Evolutionary conservation across 2,888 invertebrate genomes (phyloP).

Genomic region (Glyphotaelius pellucidus): DNA sequence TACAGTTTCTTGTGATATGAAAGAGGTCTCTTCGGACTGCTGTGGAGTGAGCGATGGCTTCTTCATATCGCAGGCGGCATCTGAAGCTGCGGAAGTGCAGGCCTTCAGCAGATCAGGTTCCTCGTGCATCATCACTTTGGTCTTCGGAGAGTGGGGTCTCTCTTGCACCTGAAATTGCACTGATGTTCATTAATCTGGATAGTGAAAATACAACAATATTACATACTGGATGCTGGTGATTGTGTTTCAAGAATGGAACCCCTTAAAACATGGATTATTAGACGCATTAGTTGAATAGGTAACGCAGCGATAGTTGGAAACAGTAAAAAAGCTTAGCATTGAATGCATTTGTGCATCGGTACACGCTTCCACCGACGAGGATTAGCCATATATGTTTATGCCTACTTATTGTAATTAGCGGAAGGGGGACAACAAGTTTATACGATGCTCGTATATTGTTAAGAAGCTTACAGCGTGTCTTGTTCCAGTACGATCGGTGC

Average conservation of each 20-base stretch:
- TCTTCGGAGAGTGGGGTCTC: slow-evolving; percentile 62
- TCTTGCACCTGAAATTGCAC: slow-evolving; percentile 65
- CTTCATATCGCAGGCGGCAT: slow-evolving; percentile 52
- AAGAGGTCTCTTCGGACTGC: slow-evolving; percentile 88
- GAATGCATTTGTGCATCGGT: no score
- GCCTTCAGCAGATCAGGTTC: slow-evolving; percentile 70
- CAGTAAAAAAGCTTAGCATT: no score
- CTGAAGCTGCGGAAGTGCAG: slow-evolving; percentile 68
- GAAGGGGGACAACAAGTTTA: no score
- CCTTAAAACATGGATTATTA: not conserved
- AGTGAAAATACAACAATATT: not conserved
- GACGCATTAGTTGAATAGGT: not conserved
- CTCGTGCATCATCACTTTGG: slow-evolving; percentile 34
- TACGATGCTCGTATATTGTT: no score
- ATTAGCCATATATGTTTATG: no score
- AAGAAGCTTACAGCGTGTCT: no score
- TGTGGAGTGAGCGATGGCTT: slow-evolving; percentile 68
- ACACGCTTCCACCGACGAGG: no score
- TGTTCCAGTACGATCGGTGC: no score
- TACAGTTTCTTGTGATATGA: slow-evolving; percentile 74
- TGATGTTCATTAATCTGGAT: slow-evolving; percentile 38
- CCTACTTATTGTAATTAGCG: no score
- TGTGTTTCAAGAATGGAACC: not conserved
- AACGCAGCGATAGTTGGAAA: no score
- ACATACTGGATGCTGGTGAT: not conserved